Percentiles rank a stretch among this genome's conserved stretches.
Conservation (phyloP, 2,113 vertebrate species). For the Sialia sialis region DNA sequence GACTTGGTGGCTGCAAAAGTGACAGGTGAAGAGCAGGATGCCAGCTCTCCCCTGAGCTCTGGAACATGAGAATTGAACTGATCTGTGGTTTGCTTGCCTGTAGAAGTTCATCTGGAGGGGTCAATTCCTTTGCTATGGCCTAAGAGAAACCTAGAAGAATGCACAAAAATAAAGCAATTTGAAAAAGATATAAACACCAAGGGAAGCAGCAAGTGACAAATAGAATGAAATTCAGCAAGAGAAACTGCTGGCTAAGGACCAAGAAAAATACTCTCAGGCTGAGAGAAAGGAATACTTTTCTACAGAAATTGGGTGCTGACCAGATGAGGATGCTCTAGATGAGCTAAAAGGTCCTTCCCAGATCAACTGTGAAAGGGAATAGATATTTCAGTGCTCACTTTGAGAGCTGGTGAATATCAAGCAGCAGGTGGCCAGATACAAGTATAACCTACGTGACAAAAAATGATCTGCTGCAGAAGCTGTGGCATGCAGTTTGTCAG, state of each 20-base stretch:
- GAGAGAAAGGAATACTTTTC: background rate
- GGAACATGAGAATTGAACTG: background rate
- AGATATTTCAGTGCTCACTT: background rate
- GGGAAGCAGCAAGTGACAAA: background rate
- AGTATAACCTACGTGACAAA: conserved; percentile 17
- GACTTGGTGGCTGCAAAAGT: background rate
- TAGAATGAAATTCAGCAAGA: background rate
- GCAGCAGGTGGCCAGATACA: conserved; percentile 33
- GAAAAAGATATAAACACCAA: background rate
- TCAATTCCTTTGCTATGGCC: background rate
- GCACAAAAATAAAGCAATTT: background rate
- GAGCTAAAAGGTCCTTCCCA: background rate
- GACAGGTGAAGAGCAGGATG: background rate
- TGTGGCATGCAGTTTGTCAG: background rate
- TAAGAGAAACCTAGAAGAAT: background rate
- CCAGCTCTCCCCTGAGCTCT: background rate
- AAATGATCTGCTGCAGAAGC: background rate
- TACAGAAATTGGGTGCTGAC: background rate
- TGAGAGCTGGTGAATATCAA: conserved; percentile 1
- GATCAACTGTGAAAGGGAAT: background rate
- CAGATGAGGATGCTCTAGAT: background rate
- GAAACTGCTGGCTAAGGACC: background rate
- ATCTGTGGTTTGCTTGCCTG: background rate
- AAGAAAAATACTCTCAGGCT: background rate
- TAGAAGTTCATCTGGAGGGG: background rate